Evolutionary conservation across 2,888 invertebrate species (phyloP), one percentile per base, ranked within the genome.

Genomic region (Ctena decussata): DNA sequence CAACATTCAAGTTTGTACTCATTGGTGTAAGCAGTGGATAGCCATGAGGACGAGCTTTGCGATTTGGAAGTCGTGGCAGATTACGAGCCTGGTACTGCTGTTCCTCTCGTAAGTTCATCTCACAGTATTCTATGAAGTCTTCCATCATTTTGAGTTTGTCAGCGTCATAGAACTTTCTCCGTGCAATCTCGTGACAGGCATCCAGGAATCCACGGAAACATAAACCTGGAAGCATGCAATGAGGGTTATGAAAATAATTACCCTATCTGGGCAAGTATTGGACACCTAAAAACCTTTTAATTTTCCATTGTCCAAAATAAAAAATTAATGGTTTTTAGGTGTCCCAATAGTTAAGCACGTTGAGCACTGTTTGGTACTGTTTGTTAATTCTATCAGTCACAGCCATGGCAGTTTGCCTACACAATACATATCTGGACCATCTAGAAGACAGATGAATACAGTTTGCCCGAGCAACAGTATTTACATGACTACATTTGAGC

Each of bases 141-240:
- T 92, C 91, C 80, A 94, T 82, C 86, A 92, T 94, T 78, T 91
- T 87, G 27, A 91, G 82, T 69, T 83, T 85, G 30, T 88, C 77
- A 0, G 88, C 84, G 72, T 84, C 71, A 49, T 81, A 84, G 82
- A 94, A 94, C 74, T 93, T 93, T 49, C 93, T 85, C 32, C 91
- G 80, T 8, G 94, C 94, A 15, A 95, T 93, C 65, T 92, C 92
- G 69, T 94, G 91, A 85, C 95, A 95, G 0, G 94, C 94, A 84
- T 95, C 95, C 8, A 95, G 87, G 57, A 95, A 95, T 24, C 94
- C 95, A 82, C 94, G 94, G 84, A 93, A 95, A 77, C 94, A 91
- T 15, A 95, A 87, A 37, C 95, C 95, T 94, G 90, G 1, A 88
- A 82, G 41, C 15, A 41, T n/a, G n/a, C n/a, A n/a, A n/a, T n/a